phyloP scores from a whole-genome alignment of 1,140 invertebrate genomes.

The Eurosta solidaginis region DNA sequence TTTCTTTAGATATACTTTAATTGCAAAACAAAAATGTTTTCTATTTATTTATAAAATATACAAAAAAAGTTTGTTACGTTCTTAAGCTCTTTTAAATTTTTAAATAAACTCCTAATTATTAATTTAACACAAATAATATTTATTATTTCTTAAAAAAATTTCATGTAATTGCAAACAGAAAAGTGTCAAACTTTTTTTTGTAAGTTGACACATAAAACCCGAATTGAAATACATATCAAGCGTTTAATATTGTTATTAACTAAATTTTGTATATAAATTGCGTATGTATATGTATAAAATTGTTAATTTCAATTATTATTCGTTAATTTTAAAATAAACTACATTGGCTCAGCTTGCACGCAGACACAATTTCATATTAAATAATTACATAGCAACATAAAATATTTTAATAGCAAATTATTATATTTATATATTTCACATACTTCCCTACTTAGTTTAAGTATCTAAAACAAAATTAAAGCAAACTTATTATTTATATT shows the following conservation, averaged over 20 bases:
- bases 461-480: not conserved
- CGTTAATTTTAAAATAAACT: not conserved
- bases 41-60: not conserved
- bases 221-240: not conserved
- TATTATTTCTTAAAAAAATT: not conserved
- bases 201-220: not conserved
- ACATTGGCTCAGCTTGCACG: not conserved
- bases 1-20: not conserved
- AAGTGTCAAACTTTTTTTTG: not conserved
- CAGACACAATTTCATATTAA: not conserved
- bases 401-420: not conserved
- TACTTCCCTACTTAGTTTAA: not conserved
- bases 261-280: not conserved
- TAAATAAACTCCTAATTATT: not conserved
- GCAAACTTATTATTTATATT: not conserved
- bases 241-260: not conserved
- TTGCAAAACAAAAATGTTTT: not conserved
- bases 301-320: slow-evolving; percentile 4
- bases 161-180: not conserved
- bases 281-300: too few relatives aligned
- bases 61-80: too few relatives aligned
- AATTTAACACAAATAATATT: not conserved
- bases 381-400: not conserved
- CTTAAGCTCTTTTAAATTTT: not conserved
- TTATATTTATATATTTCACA: not conserved